These are phyloP conservation scores for Heteropelma amictum DNA, from an alignment of 2,888 invertebrate genomes.

Conservation along the genomic window DNA sequence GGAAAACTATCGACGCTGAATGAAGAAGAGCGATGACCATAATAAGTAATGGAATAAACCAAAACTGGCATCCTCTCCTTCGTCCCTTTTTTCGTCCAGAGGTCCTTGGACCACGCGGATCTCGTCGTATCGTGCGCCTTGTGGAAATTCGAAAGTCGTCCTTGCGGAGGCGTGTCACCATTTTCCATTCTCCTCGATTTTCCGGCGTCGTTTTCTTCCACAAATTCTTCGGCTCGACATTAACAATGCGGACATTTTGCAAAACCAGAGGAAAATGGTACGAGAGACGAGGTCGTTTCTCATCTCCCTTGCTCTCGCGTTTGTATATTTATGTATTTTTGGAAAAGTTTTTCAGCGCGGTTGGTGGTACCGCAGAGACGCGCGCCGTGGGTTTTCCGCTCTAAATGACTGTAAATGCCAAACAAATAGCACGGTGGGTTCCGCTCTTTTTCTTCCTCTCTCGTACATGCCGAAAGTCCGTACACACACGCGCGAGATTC, in stretches of 20 bases:
- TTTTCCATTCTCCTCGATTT: background rate
- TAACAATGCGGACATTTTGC: slow-evolving; percentile 27
- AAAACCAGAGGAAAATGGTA: slow-evolving; percentile 32
- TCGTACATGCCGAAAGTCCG: too few relatives aligned
- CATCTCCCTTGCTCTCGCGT: background rate
- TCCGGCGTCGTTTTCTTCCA: background rate
- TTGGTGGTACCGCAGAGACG: slow-evolving; percentile 54
- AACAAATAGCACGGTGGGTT: slow-evolving; percentile 68
- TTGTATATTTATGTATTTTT: background rate
- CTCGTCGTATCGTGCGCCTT: slow-evolving; percentile 25
- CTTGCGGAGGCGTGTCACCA: too few relatives aligned
- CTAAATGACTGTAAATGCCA: slow-evolving; percentile 70
- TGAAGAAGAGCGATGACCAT: slow-evolving; percentile 32
- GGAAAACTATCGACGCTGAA: background rate
- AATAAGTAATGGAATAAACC: slow-evolving; percentile 41
- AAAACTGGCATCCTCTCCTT: slow-evolving; percentile 17
- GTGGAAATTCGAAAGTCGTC: slow-evolving; percentile 58
- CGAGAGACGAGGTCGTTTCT: background rate
- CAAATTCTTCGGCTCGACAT: background rate
- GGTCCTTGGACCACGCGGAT: slow-evolving; percentile 51
- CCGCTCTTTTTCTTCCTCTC: slow-evolving; percentile 49
- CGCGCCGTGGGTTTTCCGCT: slow-evolving; percentile 62
- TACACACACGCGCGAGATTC: background rate
- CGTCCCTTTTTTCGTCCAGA: slow-evolving; percentile 3
- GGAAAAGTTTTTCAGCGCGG: slow-evolving; percentile 37